A percentile compares a stretch with the other conserved stretches of the same genome.
Evolutionary conservation across 1,140 invertebrate species (phyloP).

Genomic region (Rhopalosiphum padi): DNA sequence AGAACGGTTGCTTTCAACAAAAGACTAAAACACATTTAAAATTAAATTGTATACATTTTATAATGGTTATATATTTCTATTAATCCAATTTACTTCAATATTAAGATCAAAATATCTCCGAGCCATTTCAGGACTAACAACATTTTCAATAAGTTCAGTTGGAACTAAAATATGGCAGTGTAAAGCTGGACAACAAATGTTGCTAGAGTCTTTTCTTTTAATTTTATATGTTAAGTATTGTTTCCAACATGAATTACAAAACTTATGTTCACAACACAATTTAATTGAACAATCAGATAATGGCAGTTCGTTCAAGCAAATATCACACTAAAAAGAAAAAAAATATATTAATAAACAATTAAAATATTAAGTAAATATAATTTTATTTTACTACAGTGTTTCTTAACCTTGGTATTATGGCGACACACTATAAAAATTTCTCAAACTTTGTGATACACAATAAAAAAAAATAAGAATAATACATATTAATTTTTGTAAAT

Average conservation of each 20-base stretch:
- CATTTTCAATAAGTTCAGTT: conserved; percentile 73
- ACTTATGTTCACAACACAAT: conserved; percentile 72
- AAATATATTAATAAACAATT: neutral
- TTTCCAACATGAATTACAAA: conserved; percentile 75
- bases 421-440: no score
- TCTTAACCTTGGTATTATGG: no score
- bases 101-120: conserved; percentile 76
- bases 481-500: no score
- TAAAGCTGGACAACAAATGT: conserved; percentile 74
- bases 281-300: conserved; percentile 63
- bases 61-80: neutral
- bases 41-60: conserved; percentile 19
- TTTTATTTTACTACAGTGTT: no score
- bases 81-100: conserved; percentile 68
- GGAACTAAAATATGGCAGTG: conserved; percentile 74
- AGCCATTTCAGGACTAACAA: conserved; percentile 73
- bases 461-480: no score
- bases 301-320: conserved; percentile 67
- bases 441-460: no score
- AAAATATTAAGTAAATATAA: no score
- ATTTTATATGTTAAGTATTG: conserved; percentile 74
- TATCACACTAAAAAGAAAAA: conserved; percentile 70
- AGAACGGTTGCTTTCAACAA: conserved; percentile 76
- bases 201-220: conserved; percentile 73
- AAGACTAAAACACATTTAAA: conserved; percentile 66